These are phyloP conservation scores for Mesorhabditis spiculigera DNA, from an alignment of 2,888 invertebrate genomes.

Conservation along the genomic window DNA sequence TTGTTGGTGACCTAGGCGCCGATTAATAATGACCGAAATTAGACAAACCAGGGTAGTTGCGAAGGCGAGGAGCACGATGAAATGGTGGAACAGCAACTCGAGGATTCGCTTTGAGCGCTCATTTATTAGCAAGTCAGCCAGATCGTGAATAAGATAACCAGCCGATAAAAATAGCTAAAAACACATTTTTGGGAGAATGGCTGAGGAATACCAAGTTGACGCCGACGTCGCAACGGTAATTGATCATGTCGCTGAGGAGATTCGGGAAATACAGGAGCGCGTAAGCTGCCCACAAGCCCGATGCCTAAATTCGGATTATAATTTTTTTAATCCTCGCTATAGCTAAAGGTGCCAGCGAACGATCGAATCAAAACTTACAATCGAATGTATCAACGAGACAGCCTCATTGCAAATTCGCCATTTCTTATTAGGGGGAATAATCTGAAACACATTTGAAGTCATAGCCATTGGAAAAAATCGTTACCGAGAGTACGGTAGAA, in stretches of 20 bases:
- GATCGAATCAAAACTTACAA: constrained; percentile 26
- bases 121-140: constrained; percentile 54
- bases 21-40: background rate
- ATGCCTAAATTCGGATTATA: background rate
- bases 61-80: constrained; percentile 52
- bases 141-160: constrained; percentile 55
- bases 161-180: constrained; percentile 48
- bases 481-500: constrained; percentile 32
- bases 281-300: constrained; percentile 41
- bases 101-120: constrained; percentile 54
- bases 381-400: constrained; percentile 53
- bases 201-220: constrained; percentile 22
- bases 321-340: background rate
- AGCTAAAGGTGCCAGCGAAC: constrained; percentile 29
- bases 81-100: constrained; percentile 56
- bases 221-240: constrained; percentile 30
- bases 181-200: background rate
- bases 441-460: constrained; percentile 17
- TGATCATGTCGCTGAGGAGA: constrained; percentile 35
- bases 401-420: constrained; percentile 57
- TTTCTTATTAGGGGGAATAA: constrained; percentile 54
- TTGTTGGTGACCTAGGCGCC: constrained; percentile 23
- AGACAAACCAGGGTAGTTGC: constrained; percentile 32
- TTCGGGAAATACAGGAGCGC: constrained; percentile 30
- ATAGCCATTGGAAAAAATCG: constrained; percentile 5